Conservation (phyloP, 2,113 vertebrate species). For the Uropsilus gracilis region DNA sequence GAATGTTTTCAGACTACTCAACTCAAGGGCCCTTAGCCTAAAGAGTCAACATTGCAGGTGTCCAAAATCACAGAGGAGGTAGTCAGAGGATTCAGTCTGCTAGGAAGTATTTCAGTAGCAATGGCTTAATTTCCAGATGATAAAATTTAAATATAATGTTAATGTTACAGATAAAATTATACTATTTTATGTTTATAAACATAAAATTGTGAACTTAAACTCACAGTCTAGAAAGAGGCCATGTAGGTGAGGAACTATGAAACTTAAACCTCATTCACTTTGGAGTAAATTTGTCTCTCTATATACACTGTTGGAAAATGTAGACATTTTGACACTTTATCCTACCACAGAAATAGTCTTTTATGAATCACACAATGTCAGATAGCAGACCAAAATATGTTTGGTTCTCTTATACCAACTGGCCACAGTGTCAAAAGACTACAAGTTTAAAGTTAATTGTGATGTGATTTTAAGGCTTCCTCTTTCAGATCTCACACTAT, state of each 20-base stretch:
- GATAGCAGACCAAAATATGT: not conserved
- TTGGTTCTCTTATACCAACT: not conserved
- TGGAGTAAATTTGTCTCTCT: not conserved
- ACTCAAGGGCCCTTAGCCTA: not conserved
- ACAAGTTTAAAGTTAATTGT: not conserved
- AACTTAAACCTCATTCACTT: not conserved
- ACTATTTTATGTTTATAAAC: no score
- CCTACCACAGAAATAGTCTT: not conserved
- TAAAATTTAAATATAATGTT: not conserved
- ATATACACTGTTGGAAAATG: not conserved
- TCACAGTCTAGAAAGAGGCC: not conserved
- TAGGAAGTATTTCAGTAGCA: not conserved
- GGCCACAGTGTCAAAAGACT: not conserved
- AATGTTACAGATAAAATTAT: not conserved
- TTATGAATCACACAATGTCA: not conserved
- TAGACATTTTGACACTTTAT: not conserved
- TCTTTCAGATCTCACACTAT: not conserved
- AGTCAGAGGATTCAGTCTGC: not conserved
- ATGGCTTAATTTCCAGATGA: not conserved
- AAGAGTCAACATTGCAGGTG: not conserved
- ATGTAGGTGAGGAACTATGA: not conserved
- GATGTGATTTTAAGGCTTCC: not conserved
- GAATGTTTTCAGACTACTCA: not conserved
- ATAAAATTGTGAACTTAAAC: conserved; percentile 13
- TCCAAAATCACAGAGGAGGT: not conserved